Evolutionary conservation across 2,888 invertebrate species (phyloP), one percentile per base, ranked within the genome.

Genomic region (Troglohyphantes excavatus): DNA sequence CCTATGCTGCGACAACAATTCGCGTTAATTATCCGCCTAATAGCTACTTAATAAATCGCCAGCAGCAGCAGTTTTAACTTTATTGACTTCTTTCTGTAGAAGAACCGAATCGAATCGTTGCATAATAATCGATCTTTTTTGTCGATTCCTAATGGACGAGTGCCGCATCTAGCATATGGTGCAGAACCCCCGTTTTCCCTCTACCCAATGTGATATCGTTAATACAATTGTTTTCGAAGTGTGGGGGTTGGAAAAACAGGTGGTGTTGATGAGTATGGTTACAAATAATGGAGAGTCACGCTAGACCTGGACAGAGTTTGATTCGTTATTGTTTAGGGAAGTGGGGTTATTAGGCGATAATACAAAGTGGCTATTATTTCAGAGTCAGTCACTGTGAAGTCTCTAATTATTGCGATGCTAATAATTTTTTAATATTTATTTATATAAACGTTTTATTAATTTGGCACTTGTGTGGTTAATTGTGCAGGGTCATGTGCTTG

Each of bases 1-100:
- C 68, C 29, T 70, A n/a, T 61, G 26, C 9, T 46, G 11, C 68
- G 13, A 53, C 53, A 53, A 53, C 53, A 53, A 53, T 27, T 61
- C n/a, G 82, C 67, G 88, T 76, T 88, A 88, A 88, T 88, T 82
- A 82, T 59, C 82, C 67, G 82, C 67, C 46, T 88, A 88, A 88
- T 88, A 82, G 88, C 29, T 65, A 61, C 68, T 68, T 82, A 82
- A 82, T 75, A 82, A 82, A 68, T 82, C 88, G 43, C 46, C 70
- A 46, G 68, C 70, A 82, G 53, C 82, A 70, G 67, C 67, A 81
- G 79, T 43, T 67, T 61, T 72, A 33, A 26, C 63, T 39, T 43
- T 87, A 87, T 75, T 81, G 81, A 81, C 81, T 76, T 68, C 70
- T 46, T 73, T 70, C 29, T 70, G 17, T 59, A 13, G 21, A 33